These are phyloP conservation scores for Garrulus glandarius DNA, from an alignment of 2,797 vertebrate species.

Conservation along the genomic window DNA sequence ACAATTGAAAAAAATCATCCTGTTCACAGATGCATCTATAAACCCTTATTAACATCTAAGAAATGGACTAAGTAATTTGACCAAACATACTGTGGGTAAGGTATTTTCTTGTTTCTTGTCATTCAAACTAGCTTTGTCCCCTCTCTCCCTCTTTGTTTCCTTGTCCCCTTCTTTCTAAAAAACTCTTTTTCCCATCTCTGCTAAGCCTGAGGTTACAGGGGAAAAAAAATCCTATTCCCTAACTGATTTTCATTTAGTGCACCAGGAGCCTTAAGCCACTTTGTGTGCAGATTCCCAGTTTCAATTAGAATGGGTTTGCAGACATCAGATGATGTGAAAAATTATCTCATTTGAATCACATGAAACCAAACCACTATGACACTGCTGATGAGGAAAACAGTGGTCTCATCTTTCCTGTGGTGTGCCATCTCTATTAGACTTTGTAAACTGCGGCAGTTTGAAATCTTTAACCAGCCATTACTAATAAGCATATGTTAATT, in stretches of 20 bases:
- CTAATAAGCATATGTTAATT: conserved; percentile 99
- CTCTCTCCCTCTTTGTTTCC: neutral
- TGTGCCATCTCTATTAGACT: conserved; percentile 81
- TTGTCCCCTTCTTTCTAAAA: neutral
- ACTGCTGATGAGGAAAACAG: conserved; percentile 68
- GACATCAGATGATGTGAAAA: conserved; percentile 67
- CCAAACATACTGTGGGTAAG: neutral
- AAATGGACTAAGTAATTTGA: neutral
- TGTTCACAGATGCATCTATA: neutral
- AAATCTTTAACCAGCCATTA: conserved; percentile 91
- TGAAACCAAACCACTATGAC: conserved; percentile 53
- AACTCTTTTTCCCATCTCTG: neutral
- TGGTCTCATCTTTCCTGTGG: conserved; percentile 73
- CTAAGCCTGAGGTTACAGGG: conserved; percentile 8
- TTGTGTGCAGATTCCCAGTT: conserved; percentile 51
- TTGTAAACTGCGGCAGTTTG: conserved; percentile 81
- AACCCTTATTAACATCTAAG: neutral
- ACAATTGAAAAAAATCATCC: neutral
- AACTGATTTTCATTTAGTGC: conserved; percentile 40
- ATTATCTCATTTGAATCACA: conserved; percentile 65
- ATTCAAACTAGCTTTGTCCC: neutral
- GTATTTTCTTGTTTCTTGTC: neutral
- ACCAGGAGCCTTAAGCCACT: conserved; percentile 21
- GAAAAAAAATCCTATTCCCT: conserved; percentile 26
- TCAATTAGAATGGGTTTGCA: conserved; percentile 61